Evolutionary conservation across 2,888 invertebrate species (phyloP).

Genomic region (Tribolium freemani): DNA sequence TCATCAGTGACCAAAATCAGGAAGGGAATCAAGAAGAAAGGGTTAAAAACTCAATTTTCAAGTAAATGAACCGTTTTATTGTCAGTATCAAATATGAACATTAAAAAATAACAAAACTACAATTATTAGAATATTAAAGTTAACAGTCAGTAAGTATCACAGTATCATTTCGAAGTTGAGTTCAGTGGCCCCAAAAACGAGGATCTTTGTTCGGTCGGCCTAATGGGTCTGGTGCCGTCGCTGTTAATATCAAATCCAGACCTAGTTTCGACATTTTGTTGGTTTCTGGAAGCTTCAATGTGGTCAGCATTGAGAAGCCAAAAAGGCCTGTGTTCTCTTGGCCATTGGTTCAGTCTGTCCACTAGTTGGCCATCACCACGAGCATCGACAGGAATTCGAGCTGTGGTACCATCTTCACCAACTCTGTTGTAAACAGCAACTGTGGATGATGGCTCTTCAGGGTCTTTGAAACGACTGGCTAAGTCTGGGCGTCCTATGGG

Average conservation of each 20-base stretch:
- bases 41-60: too few species aligned
- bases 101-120: neutral
- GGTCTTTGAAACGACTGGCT: constrained; percentile 65
- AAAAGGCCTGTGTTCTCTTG: constrained; percentile 78
- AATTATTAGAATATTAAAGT: neutral
- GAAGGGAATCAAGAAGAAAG: too few species aligned
- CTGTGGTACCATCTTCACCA: constrained; percentile 68
- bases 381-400: constrained; percentile 76
- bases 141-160: constrained; percentile 23
- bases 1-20: too few species aligned
- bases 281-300: constrained; percentile 69
- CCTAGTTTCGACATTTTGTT: constrained; percentile 26
- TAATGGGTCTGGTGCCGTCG: constrained; percentile 34
- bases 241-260: neutral
- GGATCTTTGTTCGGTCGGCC: constrained; percentile 41
- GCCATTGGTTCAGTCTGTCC: constrained; percentile 75
- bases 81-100: too few species aligned
- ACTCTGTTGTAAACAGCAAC: constrained; percentile 69
- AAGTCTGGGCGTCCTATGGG: constrained; percentile 75
- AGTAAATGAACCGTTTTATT: too few species aligned
- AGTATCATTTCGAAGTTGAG: neutral
- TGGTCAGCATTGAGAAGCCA: constrained; percentile 81
- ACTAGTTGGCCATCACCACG: constrained; percentile 75
- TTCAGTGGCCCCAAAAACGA: constrained; percentile 33
- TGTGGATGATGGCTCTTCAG: constrained; percentile 57